Conservation (phyloP, 2,797 vertebrate species). For the Picus viridis region DNA sequence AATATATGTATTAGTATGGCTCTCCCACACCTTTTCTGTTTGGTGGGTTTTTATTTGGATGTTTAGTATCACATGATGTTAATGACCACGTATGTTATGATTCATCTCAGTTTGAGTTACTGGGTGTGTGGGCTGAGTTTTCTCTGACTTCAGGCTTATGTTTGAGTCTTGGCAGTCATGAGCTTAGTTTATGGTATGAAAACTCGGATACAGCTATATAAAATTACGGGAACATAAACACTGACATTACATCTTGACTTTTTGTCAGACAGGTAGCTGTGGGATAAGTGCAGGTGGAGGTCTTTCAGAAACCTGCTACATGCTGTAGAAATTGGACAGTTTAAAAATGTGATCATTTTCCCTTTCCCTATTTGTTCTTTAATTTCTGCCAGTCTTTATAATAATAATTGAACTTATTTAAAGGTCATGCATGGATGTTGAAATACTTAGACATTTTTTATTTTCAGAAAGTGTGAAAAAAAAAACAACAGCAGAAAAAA, state of each 20-base stretch:
- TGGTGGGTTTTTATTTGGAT: neutral
- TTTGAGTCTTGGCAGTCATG: neutral
- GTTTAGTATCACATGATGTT: neutral
- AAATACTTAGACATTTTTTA: neutral
- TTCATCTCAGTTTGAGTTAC: neutral
- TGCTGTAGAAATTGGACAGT: neutral
- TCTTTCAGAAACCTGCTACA: neutral
- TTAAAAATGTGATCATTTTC: neutral
- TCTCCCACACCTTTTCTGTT: neutral
- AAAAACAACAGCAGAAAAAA: neutral
- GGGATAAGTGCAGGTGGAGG: fast-evolving
- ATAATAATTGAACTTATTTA: neutral
- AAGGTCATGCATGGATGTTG: neutral
- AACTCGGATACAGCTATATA: neutral
- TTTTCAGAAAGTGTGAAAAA: neutral
- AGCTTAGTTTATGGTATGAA: neutral
- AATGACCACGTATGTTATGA: neutral
- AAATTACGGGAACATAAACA: neutral
- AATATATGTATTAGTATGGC: neutral
- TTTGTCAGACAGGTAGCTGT: neutral
- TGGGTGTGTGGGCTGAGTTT: neutral
- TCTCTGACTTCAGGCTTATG: neutral
- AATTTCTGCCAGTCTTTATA: neutral
- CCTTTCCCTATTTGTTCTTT: neutral
- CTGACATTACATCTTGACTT: neutral